Evolutionary conservation across 1,140 invertebrate genomes (phyloP), one percentile per base, ranked within the genome.

Genomic region (Ceratina australensis): DNA sequence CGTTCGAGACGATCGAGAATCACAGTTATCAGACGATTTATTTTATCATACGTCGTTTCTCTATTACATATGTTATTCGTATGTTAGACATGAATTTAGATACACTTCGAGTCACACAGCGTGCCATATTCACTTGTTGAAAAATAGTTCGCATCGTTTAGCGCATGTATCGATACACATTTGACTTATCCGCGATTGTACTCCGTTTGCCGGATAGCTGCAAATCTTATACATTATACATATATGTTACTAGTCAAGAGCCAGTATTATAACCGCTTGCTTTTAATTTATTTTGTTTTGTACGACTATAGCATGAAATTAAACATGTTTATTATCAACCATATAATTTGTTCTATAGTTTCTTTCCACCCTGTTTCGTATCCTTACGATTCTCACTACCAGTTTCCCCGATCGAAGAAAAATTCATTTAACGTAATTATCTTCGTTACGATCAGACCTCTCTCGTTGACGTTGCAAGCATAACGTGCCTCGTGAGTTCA

Each of bases 241-340:
- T n/a, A n/a, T 54, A 49, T 28, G 10, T 59, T 57, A 59, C 83
- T 85, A 85, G 83, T 86, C 85, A 83, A 74, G 68, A 57, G 28
- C 18, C 84, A 86, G 85, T 86, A 86, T 86, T 86, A 86, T 42
- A 42, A 42, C 10, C 33, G 33, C 33, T 79, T 57, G 1, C 16
- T 42, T 47, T 66, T 72, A 77, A 64, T 63, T 75, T 71, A 81
- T 49, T 57, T 63, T 42, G 15, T 54, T 54, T 54, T 54, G 52
- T 54, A 54, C 13, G 15, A 63, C 42, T 15, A 24, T 71, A 54
- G 12, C 33, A 63, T 24, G n/a, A 74, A 47, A 64, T 22, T 24
- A 74, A 73, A 82, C n/a, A 16, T 59, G 59, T 75, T 47, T 75
- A 63, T n/a, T n/a, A n/a, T n/a, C n/a, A n/a, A n/a, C 59, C 15